Conservation (phyloP, 53 echinoderm and acorn worm species). For the Patiria pectinifera region DNA sequence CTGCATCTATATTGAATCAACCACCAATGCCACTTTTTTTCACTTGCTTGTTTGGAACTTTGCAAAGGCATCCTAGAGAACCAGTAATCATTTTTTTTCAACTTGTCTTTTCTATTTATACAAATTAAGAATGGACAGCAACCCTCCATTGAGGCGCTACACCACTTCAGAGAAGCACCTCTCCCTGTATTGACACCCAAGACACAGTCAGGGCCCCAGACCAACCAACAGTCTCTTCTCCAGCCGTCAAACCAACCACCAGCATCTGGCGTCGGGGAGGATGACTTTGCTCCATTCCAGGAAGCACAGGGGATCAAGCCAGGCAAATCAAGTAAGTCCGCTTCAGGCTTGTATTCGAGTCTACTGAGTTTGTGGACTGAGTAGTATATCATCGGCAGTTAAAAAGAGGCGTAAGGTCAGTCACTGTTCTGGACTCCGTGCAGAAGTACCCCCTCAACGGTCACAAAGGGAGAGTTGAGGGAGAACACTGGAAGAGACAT, state of each 20-base stretch:
- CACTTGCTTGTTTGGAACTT: not conserved
- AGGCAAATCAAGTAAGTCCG: constrained; percentile 1
- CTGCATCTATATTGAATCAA: no score
- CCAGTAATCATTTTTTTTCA: not conserved
- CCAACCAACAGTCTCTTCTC: constrained; percentile 22
- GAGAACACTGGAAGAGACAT: no score
- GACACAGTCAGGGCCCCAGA: constrained; percentile 51
- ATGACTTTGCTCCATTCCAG: constrained; percentile 84
- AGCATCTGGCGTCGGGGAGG: constrained; percentile 32
- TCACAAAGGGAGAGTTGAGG: no score
- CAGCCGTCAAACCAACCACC: constrained; percentile 7
- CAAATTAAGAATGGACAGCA: constrained; percentile 65
- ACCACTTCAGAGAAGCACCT: constrained; percentile 79
- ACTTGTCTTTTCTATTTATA: not conserved
- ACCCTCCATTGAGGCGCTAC: constrained; percentile 65
- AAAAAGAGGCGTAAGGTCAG: no score
- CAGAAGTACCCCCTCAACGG: no score
- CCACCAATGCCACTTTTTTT: no score
- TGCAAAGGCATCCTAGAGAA: no score
- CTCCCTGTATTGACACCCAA: constrained; percentile 69
- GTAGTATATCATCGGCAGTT: no score
- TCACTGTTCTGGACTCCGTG: no score
- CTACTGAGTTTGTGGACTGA: not conserved
- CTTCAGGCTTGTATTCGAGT: not conserved
- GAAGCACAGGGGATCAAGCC: constrained; percentile 54